Percentiles rank a stretch among this genome's conserved stretches.
Evolutionary conservation across 2,113 vertebrate genomes (phyloP).

Genomic region (Polypterus bichir): DNA sequence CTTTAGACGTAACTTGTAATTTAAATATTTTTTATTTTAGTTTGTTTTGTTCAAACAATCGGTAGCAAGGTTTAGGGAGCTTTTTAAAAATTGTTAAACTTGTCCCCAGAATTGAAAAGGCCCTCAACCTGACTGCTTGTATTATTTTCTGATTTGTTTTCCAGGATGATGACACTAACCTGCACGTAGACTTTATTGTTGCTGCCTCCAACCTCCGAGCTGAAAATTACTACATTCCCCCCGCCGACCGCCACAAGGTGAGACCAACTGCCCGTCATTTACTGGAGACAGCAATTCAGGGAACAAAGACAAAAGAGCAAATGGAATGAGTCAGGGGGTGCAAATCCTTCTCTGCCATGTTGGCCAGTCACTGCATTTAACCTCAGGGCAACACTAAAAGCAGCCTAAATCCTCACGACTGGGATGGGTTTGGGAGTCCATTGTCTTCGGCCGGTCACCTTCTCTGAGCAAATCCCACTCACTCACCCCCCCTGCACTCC

Average conservation of each 20-base stretch:
- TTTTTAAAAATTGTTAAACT: not conserved
- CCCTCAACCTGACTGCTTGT: not conserved
- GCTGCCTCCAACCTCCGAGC: constrained; percentile 68
- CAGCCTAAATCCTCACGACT: accelerated
- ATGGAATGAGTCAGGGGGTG: too few species aligned
- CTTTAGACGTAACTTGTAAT: too few species aligned
- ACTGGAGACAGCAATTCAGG: constrained; percentile 3
- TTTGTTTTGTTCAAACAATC: too few species aligned
- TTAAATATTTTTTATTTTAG: too few species aligned
- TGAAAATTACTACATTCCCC: constrained; percentile 70
- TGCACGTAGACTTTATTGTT: constrained; percentile 67
- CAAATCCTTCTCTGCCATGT: too few species aligned
- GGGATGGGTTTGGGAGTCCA: accelerated
- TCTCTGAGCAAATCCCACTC: too few species aligned
- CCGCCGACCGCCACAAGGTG: constrained; percentile 48
- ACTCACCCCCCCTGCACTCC: too few species aligned
- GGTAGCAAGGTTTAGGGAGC: too few species aligned
- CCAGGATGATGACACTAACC: constrained; percentile 62
- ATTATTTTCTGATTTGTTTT: constrained; percentile 7
- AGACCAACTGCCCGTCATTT: constrained; percentile 5
- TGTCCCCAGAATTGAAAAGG: not conserved
- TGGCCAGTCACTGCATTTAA: not conserved
- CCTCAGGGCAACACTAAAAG: too few species aligned
- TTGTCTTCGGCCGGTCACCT: not conserved
- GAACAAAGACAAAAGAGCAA: too few species aligned